Base-by-base conservation (phyloP, 2,797 vertebrate genomes). In the Pempheris klunzingeri region DNA sequence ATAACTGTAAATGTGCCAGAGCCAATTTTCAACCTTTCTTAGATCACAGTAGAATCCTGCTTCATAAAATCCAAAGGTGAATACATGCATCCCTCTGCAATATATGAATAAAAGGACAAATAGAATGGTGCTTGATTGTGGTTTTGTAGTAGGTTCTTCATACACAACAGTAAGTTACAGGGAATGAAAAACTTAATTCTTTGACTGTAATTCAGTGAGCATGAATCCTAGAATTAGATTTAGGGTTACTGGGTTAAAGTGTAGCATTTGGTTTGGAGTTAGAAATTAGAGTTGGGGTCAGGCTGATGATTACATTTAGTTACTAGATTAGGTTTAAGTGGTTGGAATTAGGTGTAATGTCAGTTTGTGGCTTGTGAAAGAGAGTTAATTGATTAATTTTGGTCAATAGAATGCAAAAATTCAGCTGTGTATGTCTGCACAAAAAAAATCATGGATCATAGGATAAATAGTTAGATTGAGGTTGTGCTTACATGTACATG, bases 281-380 rank as follows among this genome's bases (percentile, higher is more conserved):
- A 17, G 22, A 18, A 7, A 44, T 22, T 61, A 17, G 10, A 41
- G 14, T 55, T 20, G 10, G n/a, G 57, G 32, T 61, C 53, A 47
- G 20, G 22, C 57, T 77, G 28, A 32, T 65, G 30, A 81, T 68
- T 71, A 3, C 17, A 83, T 81, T 66, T 7, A 78, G 34, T 77
- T 47, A 62, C 15, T 9, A 38, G 47, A 43, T 73, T 65, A 73
- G n/a, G 12, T 47, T 64, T 61, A 74, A 75, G 60, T 61, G 59
- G 43, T 58, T 38, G n/a, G 49, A 15, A 68, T 77, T n/a, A 50
- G 20, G 36, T 5, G 9, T 53, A 18, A 71, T 64, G 78, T 54
- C 17, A 57, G 54, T 73, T 66, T 72, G 28, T 17, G 7, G 20
- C 54, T 73, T 76, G 79, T 62, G 49, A 52, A 73, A 30, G 18